Evolutionary conservation across 2,888 invertebrate species (phyloP).

Genomic region (Thelaira solivaga): DNA sequence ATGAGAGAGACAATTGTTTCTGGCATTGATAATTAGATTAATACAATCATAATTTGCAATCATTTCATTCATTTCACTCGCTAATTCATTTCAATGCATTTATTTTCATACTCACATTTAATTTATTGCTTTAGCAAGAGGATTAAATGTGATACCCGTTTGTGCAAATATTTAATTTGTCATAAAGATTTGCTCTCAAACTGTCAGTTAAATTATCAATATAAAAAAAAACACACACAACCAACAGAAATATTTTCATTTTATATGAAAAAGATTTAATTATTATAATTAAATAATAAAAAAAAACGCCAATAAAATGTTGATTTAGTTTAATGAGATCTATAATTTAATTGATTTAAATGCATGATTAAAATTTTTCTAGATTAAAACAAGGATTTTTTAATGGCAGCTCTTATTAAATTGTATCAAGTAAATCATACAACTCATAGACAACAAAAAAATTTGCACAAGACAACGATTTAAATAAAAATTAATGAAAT

Average conservation of each 20-base stretch:
- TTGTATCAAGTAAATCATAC: no score
- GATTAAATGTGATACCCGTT: slow-evolving; percentile 13
- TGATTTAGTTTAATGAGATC: background rate
- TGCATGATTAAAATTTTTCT: background rate
- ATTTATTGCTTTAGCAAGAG: background rate
- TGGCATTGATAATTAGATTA: slow-evolving; percentile 53
- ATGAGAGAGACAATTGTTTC: slow-evolving; percentile 29
- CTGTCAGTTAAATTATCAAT: slow-evolving; percentile 1
- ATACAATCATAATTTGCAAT: slow-evolving; percentile 48
- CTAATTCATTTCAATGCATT: slow-evolving; percentile 32
- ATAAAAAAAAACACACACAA: no score
- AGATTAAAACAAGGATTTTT: no score
- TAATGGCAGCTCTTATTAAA: no score
- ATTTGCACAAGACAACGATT: no score
- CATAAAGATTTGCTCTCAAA: slow-evolving; percentile 29
- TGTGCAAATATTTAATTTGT: slow-evolving; percentile 29
- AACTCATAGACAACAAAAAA: no score
- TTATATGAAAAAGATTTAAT: background rate
- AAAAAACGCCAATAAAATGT: background rate
- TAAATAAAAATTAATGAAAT: no score
- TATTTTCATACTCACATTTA: background rate
- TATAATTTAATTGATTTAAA: background rate
- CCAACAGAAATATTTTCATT: background rate
- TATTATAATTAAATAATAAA: slow-evolving; percentile 3
- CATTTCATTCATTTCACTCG: no score